Evolutionary conservation across 2,888 invertebrate species (phyloP), one percentile per base, ranked within the genome.

Genomic region (Atherix ibis): DNA sequence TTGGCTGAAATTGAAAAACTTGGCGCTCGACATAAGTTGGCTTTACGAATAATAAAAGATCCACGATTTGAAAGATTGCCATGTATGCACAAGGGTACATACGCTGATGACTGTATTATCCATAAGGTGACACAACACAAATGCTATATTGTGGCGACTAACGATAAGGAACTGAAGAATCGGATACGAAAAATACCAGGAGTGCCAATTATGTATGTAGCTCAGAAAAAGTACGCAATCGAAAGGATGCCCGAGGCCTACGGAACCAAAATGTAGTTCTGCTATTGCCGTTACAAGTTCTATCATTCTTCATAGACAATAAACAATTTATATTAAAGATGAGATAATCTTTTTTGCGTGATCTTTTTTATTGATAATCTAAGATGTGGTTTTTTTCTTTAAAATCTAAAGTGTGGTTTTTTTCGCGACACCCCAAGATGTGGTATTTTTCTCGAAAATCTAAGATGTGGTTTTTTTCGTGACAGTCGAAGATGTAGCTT

Each of bases 231-330:
- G 52, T 97, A 83, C 54, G 83, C 92, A 1, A 94, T 98, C 51
- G 98, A 98, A 58, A 73, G 95, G 54, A 94, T 98, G 94, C 95
- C 97, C 2, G 97, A 98, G 67, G 97, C 95, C 4, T 97, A 89
- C 65, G 97, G 95, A 24, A 91, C 92, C 0, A 59, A 56, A 39
- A 31, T 28, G 35, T 35, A 31, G n/a, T n/a, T n/a, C n/a, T n/a
- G n/a, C n/a, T n/a, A n/a, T n/a, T n/a, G n/a, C n/a, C n/a, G n/a
- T n/a, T n/a, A n/a, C n/a, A n/a, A n/a, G n/a, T n/a, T n/a, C n/a
- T n/a, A n/a, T n/a, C n/a, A n/a, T n/a, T n/a, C n/a, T n/a, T n/a
- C n/a, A n/a, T n/a, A n/a, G n/a, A n/a, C n/a, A n/a, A n/a, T n/a
- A n/a, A n/a, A n/a, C n/a, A n/a, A n/a, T n/a, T n/a, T n/a, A n/a